A percentile compares a stretch with the other conserved stretches of the same genome.
Conservation (phyloP, 2,888 invertebrate species). For the Plebejus argus region DNA sequence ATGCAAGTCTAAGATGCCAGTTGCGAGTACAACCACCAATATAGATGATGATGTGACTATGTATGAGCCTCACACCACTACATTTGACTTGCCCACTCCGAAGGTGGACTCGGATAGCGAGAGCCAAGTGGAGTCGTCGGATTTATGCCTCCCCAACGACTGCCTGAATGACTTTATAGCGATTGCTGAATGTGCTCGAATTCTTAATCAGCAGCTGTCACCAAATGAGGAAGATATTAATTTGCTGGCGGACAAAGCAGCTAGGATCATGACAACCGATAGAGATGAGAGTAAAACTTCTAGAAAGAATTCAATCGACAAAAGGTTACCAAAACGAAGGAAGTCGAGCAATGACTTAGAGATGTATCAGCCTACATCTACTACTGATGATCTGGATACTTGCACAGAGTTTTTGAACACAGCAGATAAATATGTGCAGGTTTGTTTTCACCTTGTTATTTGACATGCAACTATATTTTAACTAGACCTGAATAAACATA, state of each 20-base stretch:
- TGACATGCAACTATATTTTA: too few relatives aligned
- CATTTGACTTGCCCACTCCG: constrained; percentile 61
- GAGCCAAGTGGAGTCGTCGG: constrained; percentile 65
- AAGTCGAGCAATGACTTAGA: constrained; percentile 71
- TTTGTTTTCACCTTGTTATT: not conserved
- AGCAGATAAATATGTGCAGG: constrained; percentile 73
- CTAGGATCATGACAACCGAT: constrained; percentile 71
- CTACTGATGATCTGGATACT: constrained; percentile 69
- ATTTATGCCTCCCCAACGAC: constrained; percentile 70
- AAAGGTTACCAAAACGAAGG: constrained; percentile 59
- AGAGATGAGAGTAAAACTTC: constrained; percentile 52
- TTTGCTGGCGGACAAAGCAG: constrained; percentile 69
- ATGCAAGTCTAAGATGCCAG: constrained; percentile 56
- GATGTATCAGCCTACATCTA: constrained; percentile 74
- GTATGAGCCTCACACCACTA: constrained; percentile 76
- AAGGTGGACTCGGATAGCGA: constrained; percentile 73
- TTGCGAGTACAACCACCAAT: constrained; percentile 57
- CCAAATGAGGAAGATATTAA: constrained; percentile 68
- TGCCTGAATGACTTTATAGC: constrained; percentile 74
- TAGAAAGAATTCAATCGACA: constrained; percentile 58
- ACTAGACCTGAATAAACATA: too few relatives aligned
- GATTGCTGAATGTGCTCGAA: constrained; percentile 62
- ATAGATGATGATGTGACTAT: constrained; percentile 68
- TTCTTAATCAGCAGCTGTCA: constrained; percentile 58
- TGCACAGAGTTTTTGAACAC: constrained; percentile 61